These are phyloP conservation scores for Notamacropus eugenii DNA, from an alignment of 2,797 vertebrate genomes.

Conservation along the genomic window DNA sequence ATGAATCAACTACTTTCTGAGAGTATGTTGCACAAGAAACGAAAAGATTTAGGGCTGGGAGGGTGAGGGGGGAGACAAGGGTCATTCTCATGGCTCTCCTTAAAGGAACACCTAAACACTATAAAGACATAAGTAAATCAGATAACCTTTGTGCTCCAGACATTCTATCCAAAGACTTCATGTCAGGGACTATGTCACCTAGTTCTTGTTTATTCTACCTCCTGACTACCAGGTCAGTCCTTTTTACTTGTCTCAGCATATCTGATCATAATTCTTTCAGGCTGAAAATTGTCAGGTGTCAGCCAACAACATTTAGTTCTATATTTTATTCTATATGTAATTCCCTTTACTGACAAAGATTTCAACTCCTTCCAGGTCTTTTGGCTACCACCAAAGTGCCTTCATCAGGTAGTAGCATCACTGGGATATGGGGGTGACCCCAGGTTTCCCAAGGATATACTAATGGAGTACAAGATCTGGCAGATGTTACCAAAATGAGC, in stretches of 20 bases:
- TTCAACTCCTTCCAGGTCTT: background rate
- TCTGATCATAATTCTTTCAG: background rate
- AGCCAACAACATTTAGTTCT: background rate
- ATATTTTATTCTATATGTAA: background rate
- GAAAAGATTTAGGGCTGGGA: background rate
- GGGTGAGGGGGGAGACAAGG: background rate
- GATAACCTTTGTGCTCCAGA: background rate
- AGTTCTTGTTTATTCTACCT: background rate
- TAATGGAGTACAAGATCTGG: background rate
- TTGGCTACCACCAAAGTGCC: background rate
- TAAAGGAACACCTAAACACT: background rate
- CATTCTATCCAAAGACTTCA: background rate
- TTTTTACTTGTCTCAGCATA: background rate
- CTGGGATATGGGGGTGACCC: background rate
- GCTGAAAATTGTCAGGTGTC: background rate
- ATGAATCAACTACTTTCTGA: background rate
- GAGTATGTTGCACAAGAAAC: background rate
- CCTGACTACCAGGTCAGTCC: background rate
- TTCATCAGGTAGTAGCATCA: background rate
- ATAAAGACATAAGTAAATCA: background rate
- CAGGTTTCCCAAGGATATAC: background rate
- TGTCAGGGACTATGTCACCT: background rate
- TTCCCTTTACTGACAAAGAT: background rate
- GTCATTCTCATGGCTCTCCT: constrained; percentile 13
- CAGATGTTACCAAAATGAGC: background rate